Conservation (phyloP, 2,888 invertebrate genomes). For the Folsomia candida region DNA sequence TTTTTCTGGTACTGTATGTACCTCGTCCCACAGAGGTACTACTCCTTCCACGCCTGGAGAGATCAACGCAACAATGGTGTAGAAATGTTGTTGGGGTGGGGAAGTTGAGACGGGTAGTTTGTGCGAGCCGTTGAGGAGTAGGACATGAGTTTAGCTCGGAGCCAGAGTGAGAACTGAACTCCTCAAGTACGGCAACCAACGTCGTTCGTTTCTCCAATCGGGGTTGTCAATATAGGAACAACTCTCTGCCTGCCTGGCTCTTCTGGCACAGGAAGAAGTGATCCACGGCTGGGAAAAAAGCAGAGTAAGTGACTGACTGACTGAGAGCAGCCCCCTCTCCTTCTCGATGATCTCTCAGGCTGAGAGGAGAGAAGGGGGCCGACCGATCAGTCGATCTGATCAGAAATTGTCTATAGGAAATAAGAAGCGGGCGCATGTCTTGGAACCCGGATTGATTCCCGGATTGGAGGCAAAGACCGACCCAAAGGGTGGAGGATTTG, state of each 20-base stretch:
- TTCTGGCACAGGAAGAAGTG: neutral
- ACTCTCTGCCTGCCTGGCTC: no score
- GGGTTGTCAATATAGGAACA: constrained; percentile 49
- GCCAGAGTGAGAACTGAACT: constrained; percentile 48
- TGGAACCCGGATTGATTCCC: constrained; percentile 49
- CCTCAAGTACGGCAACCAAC: neutral
- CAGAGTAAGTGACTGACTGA: constrained; percentile 2
- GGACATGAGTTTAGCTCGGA: constrained; percentile 50
- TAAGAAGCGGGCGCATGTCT: constrained; percentile 51
- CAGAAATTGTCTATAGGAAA: constrained; percentile 51
- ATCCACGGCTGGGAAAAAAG: neutral
- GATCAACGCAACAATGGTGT: neutral
- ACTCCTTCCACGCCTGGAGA: no score
- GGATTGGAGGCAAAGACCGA: constrained; percentile 50
- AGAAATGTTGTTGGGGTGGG: no score
- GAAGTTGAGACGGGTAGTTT: neutral
- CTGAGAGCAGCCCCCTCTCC: constrained; percentile 31
- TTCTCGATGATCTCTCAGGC: constrained; percentile 41
- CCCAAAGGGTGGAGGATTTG: constrained; percentile 50
- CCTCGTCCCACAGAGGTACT: no score
- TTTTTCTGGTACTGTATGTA: no score
- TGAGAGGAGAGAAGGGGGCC: constrained; percentile 42
- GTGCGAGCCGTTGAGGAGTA: constrained; percentile 32
- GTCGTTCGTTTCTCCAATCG: constrained; percentile 19
- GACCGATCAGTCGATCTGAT: constrained; percentile 51